These are phyloP conservation scores for Microplitis deprimator DNA, from an alignment of 2,888 invertebrate genomes.

Conservation along the genomic window DNA sequence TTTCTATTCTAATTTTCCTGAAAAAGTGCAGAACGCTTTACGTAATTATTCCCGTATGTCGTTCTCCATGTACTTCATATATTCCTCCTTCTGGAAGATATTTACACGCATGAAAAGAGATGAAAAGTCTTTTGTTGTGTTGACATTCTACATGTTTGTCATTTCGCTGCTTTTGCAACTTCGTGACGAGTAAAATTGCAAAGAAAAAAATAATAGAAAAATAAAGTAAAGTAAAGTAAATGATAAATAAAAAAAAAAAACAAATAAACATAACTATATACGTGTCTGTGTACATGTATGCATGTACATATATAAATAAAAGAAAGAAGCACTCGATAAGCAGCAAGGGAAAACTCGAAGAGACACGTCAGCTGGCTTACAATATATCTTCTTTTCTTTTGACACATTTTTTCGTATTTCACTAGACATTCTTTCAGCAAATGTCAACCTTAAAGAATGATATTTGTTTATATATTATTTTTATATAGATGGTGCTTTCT, in stretches of 20 bases:
- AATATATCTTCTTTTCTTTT: conserved; percentile 32
- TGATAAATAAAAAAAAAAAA: conserved; percentile 24
- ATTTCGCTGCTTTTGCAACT: conserved; percentile 42
- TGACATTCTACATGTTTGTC: conserved; percentile 8
- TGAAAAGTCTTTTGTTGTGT: conserved; percentile 19
- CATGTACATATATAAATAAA: background rate
- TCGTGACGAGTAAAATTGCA: conserved; percentile 33
- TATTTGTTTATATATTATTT: conserved; percentile 13
- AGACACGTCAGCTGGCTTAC: conserved; percentile 33
- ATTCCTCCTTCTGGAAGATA: background rate
- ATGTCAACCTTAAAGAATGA: background rate
- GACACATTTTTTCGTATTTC: conserved; percentile 14
- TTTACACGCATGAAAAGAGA: conserved; percentile 17
- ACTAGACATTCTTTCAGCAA: background rate
- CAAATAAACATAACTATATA: background rate
- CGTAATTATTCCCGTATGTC: background rate
- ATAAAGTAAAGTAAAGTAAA: conserved; percentile 14
- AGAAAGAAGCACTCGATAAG: conserved; percentile 25
- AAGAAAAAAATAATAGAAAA: conserved; percentile 9
- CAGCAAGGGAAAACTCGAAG: conserved; percentile 25
- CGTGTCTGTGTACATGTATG: background rate
- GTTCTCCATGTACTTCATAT: background rate
- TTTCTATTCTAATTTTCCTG: too few relatives aligned
- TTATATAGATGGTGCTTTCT: background rate
- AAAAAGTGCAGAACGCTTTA: background rate